Conservation (phyloP, 2,797 vertebrate species). For the Oreochromis grahami region DNA sequence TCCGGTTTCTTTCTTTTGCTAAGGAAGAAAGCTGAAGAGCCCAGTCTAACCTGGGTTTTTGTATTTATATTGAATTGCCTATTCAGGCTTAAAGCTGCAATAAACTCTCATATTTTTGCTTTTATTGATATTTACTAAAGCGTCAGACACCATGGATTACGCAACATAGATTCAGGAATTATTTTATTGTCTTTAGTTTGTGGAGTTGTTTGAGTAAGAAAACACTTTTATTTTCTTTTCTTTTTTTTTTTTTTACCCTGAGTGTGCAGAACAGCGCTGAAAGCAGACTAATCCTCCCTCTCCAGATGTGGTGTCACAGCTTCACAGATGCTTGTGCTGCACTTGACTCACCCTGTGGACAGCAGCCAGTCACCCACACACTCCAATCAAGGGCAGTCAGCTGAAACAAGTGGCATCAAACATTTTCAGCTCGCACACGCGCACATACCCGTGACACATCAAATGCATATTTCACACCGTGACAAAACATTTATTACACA, state of each 20-base stretch:
- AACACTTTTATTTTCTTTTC: neutral
- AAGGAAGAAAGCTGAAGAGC: neutral
- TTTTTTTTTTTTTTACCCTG: neutral
- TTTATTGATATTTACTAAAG: neutral
- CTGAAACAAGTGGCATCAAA: slow-evolving; percentile 12
- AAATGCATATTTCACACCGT: slow-evolving; percentile 8
- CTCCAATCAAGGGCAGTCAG: slow-evolving; percentile 3
- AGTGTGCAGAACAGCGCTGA: neutral
- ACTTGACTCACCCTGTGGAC: slow-evolving; percentile 23
- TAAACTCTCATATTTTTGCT: neutral
- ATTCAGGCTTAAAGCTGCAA: neutral
- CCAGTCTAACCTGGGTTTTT: neutral
- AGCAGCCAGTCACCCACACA: slow-evolving; percentile 21
- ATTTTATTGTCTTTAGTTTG: neutral
- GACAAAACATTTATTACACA: slow-evolving; percentile 40
- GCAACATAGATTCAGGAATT: neutral
- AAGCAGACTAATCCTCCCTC: neutral
- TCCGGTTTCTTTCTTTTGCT: neutral
- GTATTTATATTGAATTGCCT: neutral
- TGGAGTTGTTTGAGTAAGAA: neutral
- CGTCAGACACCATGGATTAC: neutral
- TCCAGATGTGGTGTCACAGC: neutral
- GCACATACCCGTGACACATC: neutral
- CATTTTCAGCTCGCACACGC: neutral
- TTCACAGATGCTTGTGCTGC: slow-evolving; percentile 4